Base-by-base conservation (phyloP, 2,888 invertebrate genomes). In the Sthenelais limicola region DNA sequence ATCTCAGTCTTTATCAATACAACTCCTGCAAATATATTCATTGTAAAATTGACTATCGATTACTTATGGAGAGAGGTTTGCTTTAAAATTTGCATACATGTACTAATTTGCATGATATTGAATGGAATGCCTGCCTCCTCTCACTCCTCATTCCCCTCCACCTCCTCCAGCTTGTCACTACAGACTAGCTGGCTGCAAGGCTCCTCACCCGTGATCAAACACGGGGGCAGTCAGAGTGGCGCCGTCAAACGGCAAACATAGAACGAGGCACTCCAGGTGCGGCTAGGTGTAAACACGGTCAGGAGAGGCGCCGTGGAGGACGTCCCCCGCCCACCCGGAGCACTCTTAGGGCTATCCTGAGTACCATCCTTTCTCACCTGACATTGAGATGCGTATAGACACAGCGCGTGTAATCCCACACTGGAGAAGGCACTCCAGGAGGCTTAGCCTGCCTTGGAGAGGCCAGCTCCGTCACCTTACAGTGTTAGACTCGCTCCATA, bases 221-320 rank as follows among this genome's bases (percentile, higher is more conserved):
- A 43, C 18, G 43, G 43, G 12, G 43, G 43, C 12, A 43, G 43
- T 9, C 43, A 9, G 9, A 18, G 43, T 43, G 43, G 43, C 2
- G 52, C 21, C 26, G 24, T 15, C 26, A 52, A 56, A n/a, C 43
- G 32, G 26, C 21, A 56, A 24, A 30, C 30, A 56, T n/a, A 4
- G 32, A 2, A 30, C 18, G 18, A n/a, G 56, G 33, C 21, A 33
- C 18, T 33, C 33, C 56, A 56, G 56, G 56, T 56, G 56, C n/a
- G 56, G 33, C 32, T n/a, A 15, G 2, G 30, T 30, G 21, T 28
- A 54, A 54, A 9, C 43, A 43, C 43, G 12, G 15, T 5, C 5
- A 54, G 54, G 28, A n/a, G 56, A 24, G n/a, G 49, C 7, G n/a
- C 49, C 49, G 32, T 56, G 52, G 52, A 52, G 21, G 52, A 52